Evolutionary conservation across 2,888 invertebrate genomes (phyloP).

Genomic region (Dolichopus griseipennis): DNA sequence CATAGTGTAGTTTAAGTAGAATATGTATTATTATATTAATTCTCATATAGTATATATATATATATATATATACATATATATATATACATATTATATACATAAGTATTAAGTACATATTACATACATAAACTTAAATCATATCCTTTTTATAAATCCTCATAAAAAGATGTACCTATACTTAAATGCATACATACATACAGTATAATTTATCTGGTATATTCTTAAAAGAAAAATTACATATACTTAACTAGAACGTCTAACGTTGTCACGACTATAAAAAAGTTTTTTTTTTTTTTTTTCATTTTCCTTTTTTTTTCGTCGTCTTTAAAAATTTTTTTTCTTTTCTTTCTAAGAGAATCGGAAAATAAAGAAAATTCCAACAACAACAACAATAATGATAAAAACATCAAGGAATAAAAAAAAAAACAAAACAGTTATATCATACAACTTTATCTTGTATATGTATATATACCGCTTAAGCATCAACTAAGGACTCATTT

Average conservation of each 20-base stretch:
- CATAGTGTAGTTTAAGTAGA: no score
- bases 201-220: no score
- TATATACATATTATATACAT: background rate
- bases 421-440: background rate
- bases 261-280: background rate
- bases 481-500: constrained; percentile 6
- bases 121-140: no score
- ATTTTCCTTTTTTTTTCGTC: no score
- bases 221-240: no score
- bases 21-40: no score
- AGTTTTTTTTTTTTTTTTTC: background rate
- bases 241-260: background rate
- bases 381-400: background rate
- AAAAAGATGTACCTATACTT: background rate
- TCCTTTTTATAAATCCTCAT: background rate
- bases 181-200: no score
- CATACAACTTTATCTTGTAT: background rate
- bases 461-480: constrained; percentile 2
- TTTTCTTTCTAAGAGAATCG: no score
- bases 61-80: background rate
- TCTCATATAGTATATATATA: background rate
- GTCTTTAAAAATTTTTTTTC: background rate
- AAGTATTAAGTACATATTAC: no score
- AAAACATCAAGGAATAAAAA: background rate
- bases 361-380: no score